Conservation (phyloP, 2,113 vertebrate genomes). For the Sardina pilchardus region DNA sequence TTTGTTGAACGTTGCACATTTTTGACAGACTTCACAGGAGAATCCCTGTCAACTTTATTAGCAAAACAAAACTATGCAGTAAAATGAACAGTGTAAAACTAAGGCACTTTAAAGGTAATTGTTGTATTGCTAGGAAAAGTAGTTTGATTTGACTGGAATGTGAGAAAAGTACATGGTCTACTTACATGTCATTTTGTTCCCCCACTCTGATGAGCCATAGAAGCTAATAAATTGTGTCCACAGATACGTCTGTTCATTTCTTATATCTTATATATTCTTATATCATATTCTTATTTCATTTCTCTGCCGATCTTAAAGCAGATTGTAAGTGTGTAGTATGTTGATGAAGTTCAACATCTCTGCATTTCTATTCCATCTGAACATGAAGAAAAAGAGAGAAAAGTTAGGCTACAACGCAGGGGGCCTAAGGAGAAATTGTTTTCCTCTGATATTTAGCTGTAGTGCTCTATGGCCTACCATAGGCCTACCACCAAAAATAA, state of each 20-base stretch:
- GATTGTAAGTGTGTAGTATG: not conserved
- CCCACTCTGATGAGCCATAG: not conserved
- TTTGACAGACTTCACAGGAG: not conserved
- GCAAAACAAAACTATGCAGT: not conserved
- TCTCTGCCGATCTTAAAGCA: not conserved
- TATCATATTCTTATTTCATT: too few species aligned
- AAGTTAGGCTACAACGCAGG: not conserved
- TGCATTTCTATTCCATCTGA: not conserved
- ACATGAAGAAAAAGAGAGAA: not conserved
- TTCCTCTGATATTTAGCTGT: not conserved
- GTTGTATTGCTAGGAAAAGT: not conserved
- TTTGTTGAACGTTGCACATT: not conserved
- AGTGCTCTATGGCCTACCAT: not conserved
- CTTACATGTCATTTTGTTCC: not conserved
- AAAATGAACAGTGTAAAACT: not conserved
- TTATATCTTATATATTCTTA: too few species aligned
- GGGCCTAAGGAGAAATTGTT: not conserved
- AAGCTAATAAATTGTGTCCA: not conserved
- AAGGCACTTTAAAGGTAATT: slow-evolving; percentile 5
- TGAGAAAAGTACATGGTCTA: not conserved
- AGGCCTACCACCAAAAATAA: too few species aligned
- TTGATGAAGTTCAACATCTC: not conserved
- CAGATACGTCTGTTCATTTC: not conserved
- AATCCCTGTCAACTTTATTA: not conserved
- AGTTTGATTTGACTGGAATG: not conserved